Evolutionary conservation across 1,140 invertebrate genomes (phyloP).

Genomic region (Tyrophagus putrescentiae): DNA sequence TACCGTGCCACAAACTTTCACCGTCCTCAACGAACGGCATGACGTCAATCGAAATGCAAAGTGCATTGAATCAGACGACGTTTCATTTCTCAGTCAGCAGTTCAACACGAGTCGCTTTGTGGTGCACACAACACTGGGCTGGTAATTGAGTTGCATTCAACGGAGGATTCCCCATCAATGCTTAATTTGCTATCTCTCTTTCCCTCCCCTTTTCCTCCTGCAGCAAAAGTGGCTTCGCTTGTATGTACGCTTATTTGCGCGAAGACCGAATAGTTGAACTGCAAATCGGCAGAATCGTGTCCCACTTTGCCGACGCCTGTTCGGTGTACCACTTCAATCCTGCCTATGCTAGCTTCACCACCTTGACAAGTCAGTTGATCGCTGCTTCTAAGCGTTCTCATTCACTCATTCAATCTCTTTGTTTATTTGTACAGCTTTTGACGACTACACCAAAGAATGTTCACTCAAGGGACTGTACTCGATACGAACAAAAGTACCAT

Average conservation of each 20-base stretch:
- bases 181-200: background rate
- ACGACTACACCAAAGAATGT: background rate
- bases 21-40: constrained; percentile 22
- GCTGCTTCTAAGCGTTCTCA: background rate
- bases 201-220: background rate
- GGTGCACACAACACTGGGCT: constrained; percentile 27
- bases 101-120: constrained; percentile 22
- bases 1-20: constrained; percentile 24
- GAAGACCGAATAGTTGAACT: constrained; percentile 28
- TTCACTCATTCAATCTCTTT: background rate
- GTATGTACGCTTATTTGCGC: constrained; percentile 27
- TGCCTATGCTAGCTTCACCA: constrained; percentile 25
- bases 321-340: constrained; percentile 24
- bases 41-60: constrained; percentile 21
- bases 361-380: constrained; percentile 29
- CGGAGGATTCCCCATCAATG: background rate
- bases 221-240: constrained; percentile 28
- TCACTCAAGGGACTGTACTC: constrained; percentile 7
- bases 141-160: constrained; percentile 23
- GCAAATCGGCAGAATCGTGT: constrained; percentile 26
- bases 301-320: constrained; percentile 26
- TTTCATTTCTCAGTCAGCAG: background rate
- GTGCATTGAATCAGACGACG: constrained; percentile 23
- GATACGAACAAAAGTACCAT: background rate
- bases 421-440: constrained; percentile 9